Conservation (phyloP, 2,797 vertebrate genomes). For the Alca torda region DNA sequence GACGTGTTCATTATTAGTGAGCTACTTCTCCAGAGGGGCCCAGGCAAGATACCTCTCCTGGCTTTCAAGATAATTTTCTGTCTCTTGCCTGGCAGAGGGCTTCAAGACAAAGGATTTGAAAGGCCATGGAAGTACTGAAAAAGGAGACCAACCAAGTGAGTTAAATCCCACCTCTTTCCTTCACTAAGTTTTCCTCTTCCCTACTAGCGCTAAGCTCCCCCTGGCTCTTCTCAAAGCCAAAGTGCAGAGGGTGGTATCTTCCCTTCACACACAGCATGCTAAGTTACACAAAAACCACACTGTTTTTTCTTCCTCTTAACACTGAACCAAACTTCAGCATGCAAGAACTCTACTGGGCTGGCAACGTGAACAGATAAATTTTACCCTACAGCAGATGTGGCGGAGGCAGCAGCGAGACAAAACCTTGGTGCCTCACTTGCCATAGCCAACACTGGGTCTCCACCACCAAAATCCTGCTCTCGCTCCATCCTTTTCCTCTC, state of each 20-base stretch:
- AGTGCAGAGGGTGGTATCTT: background rate
- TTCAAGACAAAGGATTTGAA: background rate
- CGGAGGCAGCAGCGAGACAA: background rate
- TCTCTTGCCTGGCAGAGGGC: background rate
- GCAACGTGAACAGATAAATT: accelerated
- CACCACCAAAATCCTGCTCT: background rate
- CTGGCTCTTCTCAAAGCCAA: background rate
- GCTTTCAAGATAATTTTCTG: background rate
- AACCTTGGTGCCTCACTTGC: background rate
- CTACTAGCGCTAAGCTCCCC: background rate
- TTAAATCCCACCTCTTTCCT: background rate
- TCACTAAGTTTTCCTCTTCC: background rate
- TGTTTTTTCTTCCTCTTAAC: background rate
- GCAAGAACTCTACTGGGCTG: background rate
- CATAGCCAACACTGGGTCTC: background rate
- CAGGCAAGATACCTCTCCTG: background rate
- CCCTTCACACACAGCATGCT: background rate
- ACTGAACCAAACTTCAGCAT: background rate
- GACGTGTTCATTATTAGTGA: background rate
- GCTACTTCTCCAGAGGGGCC: background rate
- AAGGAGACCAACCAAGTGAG: background rate
- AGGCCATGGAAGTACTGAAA: background rate
- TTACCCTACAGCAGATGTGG: accelerated
- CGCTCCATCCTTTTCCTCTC: background rate
- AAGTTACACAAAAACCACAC: background rate